phyloP scores from a whole-genome alignment of 2,888 invertebrate species.

The Abrostola triplasia region DNA sequence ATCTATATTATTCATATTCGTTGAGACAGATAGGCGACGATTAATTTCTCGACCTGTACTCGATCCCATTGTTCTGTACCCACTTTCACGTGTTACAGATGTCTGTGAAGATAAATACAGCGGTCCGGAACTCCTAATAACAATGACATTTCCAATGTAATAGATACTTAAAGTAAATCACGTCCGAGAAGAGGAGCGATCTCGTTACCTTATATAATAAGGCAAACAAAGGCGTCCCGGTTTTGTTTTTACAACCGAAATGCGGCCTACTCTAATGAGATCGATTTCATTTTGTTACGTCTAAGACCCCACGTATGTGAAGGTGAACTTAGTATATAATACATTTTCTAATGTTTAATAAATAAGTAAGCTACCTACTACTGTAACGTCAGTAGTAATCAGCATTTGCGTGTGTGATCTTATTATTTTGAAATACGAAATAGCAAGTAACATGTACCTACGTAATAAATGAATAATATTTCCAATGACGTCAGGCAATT shows the following conservation, averaged over 20 bases:
- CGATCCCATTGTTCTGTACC: constrained; percentile 59
- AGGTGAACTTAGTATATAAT: neutral
- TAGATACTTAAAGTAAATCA: constrained; percentile 24
- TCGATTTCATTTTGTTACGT: constrained; percentile 18
- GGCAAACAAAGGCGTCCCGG: constrained; percentile 27
- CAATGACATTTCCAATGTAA: constrained; percentile 58
- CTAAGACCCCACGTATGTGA: neutral
- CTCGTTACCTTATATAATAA: constrained; percentile 34
- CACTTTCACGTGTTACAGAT: constrained; percentile 61
- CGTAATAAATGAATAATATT: constrained; percentile 11
- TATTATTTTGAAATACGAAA: neutral
- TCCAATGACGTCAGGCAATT: constrained; percentile 27
- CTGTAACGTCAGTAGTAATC: neutral
- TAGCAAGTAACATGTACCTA: constrained; percentile 2
- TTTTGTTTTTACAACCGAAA: constrained; percentile 17
- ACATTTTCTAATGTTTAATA: too few relatives aligned
- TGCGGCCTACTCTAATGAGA: constrained; percentile 12
- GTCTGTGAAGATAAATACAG: constrained; percentile 45
- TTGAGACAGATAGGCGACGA: constrained; percentile 39
- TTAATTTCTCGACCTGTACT: constrained; percentile 39
- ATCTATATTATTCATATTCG: constrained; percentile 36
- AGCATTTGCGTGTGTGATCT: neutral
- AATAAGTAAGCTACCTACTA: too few relatives aligned
- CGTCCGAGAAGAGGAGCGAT: constrained; percentile 29
- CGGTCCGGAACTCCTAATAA: constrained; percentile 45